These are phyloP conservation scores for Callocephalon fimbriatum DNA, from an alignment of 2,113 vertebrate genomes.

Conservation along the genomic window DNA sequence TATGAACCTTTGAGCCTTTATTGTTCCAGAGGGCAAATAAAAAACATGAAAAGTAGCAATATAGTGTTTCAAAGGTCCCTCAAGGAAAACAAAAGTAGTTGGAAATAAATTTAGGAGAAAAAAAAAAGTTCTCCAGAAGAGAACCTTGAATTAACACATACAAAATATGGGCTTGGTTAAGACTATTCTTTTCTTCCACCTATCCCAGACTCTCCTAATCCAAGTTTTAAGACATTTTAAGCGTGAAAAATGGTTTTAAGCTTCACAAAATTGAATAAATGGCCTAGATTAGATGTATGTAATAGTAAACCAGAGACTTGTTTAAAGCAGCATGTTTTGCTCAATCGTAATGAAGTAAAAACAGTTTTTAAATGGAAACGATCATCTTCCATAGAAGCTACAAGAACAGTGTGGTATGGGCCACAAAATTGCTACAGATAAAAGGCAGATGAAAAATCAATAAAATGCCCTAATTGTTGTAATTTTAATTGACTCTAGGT, in stretches of 20 bases:
- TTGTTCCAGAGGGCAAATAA: conserved; percentile 88
- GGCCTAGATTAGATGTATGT: neutral
- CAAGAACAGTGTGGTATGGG: neutral
- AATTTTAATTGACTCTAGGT: conserved; percentile 50
- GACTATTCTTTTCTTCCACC: neutral
- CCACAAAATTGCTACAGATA: conserved; percentile 13
- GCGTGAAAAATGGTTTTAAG: conserved; percentile 57
- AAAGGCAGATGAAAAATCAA: conserved; percentile 32
- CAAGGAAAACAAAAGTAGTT: conserved; percentile 85
- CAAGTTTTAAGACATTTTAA: conserved; percentile 62
- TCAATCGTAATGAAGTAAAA: conserved; percentile 14
- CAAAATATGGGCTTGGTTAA: conserved; percentile 30
- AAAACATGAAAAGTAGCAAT: conserved; percentile 88
- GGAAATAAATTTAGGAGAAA: conserved; percentile 79
- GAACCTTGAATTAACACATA: conserved; percentile 62
- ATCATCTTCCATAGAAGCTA: neutral
- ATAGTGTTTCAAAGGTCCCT: conserved; percentile 86
- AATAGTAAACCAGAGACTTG: conserved; percentile 42
- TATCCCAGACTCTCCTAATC: neutral
- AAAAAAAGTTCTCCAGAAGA: conserved; percentile 66
- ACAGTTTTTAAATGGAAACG: neutral
- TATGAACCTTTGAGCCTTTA: conserved; percentile 89
- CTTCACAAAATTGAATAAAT: conserved; percentile 29
- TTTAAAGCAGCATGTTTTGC: conserved; percentile 43
- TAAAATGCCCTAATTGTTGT: conserved; percentile 27